Percentiles rank a stretch among this genome's conserved stretches.
phyloP scores from a whole-genome alignment of 2,797 vertebrate species.

The Rhabdophis nuchalis region DNA sequence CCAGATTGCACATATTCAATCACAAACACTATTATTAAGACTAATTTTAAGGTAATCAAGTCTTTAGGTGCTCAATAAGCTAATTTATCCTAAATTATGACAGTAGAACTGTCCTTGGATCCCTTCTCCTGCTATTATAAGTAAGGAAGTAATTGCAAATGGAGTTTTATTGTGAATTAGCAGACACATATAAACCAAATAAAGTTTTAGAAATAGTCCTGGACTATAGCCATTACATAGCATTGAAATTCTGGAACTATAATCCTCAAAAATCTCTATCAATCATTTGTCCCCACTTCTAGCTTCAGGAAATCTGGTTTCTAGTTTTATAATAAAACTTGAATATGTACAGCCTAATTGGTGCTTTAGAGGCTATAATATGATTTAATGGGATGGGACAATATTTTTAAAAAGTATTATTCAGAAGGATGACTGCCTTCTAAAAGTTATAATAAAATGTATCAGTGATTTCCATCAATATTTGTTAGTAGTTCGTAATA shows the following conservation, averaged over 20 bases:
- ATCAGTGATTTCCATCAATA: neutral
- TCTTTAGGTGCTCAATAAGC: neutral
- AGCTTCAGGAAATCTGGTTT: neutral
- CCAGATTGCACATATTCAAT: neutral
- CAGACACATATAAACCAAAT: neutral
- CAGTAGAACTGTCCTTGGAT: neutral
- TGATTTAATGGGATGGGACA: neutral
- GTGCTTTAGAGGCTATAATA: neutral
- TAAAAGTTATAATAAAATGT: neutral
- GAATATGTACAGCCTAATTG: neutral
- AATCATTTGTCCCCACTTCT: neutral
- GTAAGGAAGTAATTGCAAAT: neutral
- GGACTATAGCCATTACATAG: neutral
- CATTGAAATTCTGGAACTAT: neutral
- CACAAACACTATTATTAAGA: neutral
- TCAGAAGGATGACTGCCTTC: neutral
- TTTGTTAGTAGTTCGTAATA: neutral
- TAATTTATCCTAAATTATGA: neutral
- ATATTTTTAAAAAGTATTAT: neutral
- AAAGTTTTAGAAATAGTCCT: neutral
- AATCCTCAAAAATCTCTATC: neutral
- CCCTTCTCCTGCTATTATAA: neutral
- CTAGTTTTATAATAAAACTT: neutral
- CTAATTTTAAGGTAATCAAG: neutral
- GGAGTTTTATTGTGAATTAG: neutral